Percentiles rank a stretch among this genome's conserved stretches.
Conservation (phyloP, 2,797 vertebrate species). For the Pseudomugil tenellus region DNA sequence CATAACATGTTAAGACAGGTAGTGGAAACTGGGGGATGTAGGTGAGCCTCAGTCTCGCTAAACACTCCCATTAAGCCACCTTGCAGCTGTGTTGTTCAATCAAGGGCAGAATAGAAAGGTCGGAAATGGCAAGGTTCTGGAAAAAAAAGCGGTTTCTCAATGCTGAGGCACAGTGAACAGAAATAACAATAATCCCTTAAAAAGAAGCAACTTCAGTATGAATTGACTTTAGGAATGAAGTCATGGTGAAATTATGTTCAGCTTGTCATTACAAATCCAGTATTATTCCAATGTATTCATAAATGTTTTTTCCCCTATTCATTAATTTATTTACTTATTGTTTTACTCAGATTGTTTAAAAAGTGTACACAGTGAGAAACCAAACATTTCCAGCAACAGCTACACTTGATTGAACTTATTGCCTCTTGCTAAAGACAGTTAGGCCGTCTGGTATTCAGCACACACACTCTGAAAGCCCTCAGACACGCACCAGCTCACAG, state of each 20-base stretch:
- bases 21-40: not conserved
- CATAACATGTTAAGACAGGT: not conserved
- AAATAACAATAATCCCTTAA: no score
- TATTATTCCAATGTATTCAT: not conserved
- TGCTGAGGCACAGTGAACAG: not conserved
- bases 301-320: no score
- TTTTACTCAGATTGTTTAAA: no score
- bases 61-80: not conserved
- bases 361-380: no score
- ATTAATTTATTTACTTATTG: no score
- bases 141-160: not conserved
- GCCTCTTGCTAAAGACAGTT: slow-evolving; percentile 6
- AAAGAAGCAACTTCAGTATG: not conserved
- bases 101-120: not conserved
- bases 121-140: not conserved
- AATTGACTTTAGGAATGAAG: not conserved
- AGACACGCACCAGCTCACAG: slow-evolving; percentile 36
- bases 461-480: slow-evolving; percentile 1
- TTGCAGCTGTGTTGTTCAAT: not conserved
- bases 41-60: not conserved
- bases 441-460: slow-evolving; percentile 26
- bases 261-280: not conserved
- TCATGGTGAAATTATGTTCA: not conserved
- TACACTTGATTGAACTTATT: not conserved
- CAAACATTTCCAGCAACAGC: not conserved